These are phyloP conservation scores for Epinephelus awoara DNA, from an alignment of 2,797 vertebrate species.

Conservation along the genomic window DNA sequence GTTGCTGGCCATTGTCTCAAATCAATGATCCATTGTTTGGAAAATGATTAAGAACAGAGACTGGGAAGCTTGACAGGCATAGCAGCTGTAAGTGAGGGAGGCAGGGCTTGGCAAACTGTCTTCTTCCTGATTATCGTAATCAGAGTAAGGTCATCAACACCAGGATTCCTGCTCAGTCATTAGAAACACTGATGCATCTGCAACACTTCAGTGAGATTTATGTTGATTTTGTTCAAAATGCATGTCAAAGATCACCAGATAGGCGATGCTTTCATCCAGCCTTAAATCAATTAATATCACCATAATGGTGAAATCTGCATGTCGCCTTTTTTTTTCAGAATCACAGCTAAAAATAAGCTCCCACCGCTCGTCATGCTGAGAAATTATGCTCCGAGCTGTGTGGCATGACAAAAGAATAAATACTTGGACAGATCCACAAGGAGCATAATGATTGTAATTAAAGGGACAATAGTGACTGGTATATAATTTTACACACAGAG, in stretches of 20 bases:
- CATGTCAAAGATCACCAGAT: neutral
- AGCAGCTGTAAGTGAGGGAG: conserved; percentile 2
- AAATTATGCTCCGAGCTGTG: conserved; percentile 46
- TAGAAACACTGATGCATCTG: conserved; percentile 3
- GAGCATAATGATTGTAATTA: conserved; percentile 63
- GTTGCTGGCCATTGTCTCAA: neutral
- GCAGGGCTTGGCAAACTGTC: neutral
- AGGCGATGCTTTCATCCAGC: neutral
- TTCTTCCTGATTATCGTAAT: conserved; percentile 8
- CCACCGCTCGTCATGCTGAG: conserved; percentile 33
- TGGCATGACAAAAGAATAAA: conserved; percentile 42
- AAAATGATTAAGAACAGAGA: neutral
- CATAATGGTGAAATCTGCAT: conserved; percentile 12
- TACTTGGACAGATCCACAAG: conserved; percentile 41
- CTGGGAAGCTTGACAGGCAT: neutral
- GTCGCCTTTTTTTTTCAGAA: conserved; percentile 11
- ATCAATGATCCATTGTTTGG: neutral
- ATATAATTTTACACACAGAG: conserved; percentile 55
- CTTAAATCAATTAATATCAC: conserved; percentile 7
- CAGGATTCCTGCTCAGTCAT: neutral
- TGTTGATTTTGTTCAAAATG: neutral
- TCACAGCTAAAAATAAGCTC: conserved; percentile 46
- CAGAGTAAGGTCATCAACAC: conserved; percentile 8
- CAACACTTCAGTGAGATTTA: neutral
- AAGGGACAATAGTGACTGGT: conserved; percentile 52